Conservation (phyloP, 2,113 vertebrate species). For the Columbina picui region DNA sequence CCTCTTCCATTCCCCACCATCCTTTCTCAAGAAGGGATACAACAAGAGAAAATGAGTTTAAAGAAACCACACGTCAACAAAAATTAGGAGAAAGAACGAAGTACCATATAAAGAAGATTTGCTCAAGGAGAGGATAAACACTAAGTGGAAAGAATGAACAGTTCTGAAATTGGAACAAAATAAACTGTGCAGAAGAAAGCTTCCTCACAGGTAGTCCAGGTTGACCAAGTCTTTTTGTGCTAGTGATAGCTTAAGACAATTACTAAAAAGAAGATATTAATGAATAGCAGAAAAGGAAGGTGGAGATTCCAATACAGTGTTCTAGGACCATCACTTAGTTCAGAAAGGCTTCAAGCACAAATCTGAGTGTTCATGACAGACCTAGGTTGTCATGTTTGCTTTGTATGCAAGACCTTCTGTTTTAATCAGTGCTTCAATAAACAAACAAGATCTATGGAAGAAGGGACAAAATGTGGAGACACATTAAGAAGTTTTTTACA, state of each 20-base stretch:
- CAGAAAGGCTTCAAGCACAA: neutral
- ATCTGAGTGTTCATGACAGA: neutral
- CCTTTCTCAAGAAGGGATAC: neutral
- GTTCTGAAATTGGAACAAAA: neutral
- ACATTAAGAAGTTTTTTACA: neutral
- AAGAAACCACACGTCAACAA: neutral
- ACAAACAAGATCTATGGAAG: neutral
- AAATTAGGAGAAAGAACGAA: neutral
- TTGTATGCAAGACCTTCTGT: neutral
- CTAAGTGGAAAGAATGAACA: neutral
- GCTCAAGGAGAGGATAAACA: neutral
- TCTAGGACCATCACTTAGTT: neutral
- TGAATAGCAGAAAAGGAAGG: neutral
- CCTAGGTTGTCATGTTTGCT: neutral
- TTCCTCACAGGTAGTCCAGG: neutral
- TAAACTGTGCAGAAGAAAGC: neutral
- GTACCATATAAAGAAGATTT: neutral
- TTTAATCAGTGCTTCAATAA: neutral
- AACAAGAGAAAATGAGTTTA: neutral
- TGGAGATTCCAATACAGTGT: neutral
- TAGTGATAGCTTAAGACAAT: neutral
- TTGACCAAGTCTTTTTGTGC: neutral
- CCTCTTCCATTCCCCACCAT: accelerated
- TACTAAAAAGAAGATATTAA: neutral
- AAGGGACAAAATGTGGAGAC: neutral